Conservation (phyloP, 2,888 invertebrate genomes). For the Lasius fuliginosus region DNA sequence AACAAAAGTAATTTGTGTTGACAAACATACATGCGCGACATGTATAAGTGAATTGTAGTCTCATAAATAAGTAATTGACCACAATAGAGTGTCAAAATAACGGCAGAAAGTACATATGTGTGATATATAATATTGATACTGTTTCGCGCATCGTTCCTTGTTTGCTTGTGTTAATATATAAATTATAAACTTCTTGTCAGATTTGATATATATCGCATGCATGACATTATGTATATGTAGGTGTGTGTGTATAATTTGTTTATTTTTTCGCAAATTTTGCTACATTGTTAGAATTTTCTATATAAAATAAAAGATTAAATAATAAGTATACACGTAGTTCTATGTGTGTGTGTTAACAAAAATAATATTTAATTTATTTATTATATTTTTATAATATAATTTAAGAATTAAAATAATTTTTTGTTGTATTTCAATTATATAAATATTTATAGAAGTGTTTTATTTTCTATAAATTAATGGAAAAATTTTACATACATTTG, state of each 20-base stretch:
- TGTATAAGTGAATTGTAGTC: not conserved
- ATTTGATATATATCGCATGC: not conserved
- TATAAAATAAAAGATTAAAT: not conserved
- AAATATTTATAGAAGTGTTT: not conserved
- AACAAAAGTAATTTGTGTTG: not conserved
- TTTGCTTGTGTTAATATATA: not conserved
- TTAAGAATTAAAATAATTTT: not conserved
- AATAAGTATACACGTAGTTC: not conserved
- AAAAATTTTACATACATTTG: not conserved
- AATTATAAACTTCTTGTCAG: slow-evolving; percentile 5
- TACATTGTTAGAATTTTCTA: not conserved
- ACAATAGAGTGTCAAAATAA: not conserved
- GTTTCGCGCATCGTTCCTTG: not conserved
- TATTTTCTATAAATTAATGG: not conserved
- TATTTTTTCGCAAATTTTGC: not conserved
- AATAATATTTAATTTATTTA: not conserved
- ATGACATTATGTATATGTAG: not conserved
- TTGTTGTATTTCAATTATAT: not conserved
- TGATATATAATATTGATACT: not conserved
- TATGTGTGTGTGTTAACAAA: not conserved
- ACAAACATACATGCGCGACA: not conserved
- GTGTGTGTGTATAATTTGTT: no score
- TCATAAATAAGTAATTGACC: slow-evolving; percentile 1
- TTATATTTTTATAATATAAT: not conserved
- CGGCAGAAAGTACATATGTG: not conserved